phyloP scores from a whole-genome alignment of 2,797 vertebrate genomes.

The Ctenopoma kingsleyae region DNA sequence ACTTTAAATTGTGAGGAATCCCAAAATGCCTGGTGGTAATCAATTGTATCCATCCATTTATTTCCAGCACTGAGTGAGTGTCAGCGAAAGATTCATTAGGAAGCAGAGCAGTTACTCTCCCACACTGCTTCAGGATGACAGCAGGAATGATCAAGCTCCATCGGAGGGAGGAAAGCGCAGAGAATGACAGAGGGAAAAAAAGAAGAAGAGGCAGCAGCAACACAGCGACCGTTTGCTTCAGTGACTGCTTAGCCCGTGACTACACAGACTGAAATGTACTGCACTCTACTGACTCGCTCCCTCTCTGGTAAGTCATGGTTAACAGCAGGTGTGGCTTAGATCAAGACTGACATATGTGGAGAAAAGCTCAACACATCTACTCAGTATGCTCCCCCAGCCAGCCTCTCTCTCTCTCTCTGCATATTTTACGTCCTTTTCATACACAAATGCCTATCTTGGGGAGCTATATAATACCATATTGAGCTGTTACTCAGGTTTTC shows the following conservation, averaged over 20 bases:
- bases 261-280: constrained; percentile 52
- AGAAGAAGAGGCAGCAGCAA: constrained; percentile 39
- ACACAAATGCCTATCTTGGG: neutral
- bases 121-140: constrained; percentile 40
- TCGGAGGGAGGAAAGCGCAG: neutral
- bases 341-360: constrained; percentile 86
- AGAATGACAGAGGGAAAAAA: neutral
- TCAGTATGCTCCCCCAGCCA: constrained; percentile 61
- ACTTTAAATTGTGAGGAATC: constrained; percentile 44
- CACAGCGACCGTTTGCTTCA: constrained; percentile 49
- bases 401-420: neutral
- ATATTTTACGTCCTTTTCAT: neutral
- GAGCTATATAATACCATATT: neutral
- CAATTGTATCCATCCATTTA: constrained; percentile 30
- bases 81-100: constrained; percentile 36
- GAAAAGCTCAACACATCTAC: constrained; percentile 72
- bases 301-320: constrained; percentile 71
- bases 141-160: constrained; percentile 14
- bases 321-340: constrained; percentile 88
- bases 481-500: neutral
- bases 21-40: constrained; percentile 44
- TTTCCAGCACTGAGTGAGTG: constrained; percentile 39
- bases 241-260: constrained; percentile 65
- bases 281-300: constrained; percentile 48
- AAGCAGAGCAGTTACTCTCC: constrained; percentile 32